Conservation (phyloP, 2,888 invertebrate genomes). For the Oscheius sp. region DNA sequence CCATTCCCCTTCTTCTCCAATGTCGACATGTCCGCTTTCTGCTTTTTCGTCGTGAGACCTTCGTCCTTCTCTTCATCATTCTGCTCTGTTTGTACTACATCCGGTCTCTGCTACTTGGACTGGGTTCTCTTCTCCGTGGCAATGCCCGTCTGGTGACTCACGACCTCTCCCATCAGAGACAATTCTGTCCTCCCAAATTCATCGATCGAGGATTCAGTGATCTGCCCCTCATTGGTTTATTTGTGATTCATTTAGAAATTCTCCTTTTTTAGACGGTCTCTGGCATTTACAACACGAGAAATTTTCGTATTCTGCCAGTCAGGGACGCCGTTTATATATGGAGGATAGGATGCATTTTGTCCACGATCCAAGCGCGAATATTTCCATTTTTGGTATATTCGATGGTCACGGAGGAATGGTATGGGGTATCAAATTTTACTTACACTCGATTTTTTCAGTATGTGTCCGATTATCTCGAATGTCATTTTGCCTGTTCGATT, state of each 20-base stretch:
- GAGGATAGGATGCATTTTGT: conserved; percentile 64
- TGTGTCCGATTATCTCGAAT: conserved; percentile 59
- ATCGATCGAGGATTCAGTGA: conserved; percentile 53
- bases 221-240: conserved; percentile 41
- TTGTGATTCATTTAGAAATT: background rate
- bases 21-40: conserved; percentile 18
- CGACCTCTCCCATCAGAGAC: conserved; percentile 25
- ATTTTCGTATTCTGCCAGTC: conserved; percentile 56
- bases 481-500: conserved; percentile 49
- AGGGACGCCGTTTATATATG: conserved; percentile 52
- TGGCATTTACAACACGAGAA: conserved; percentile 53
- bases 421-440: too few relatives aligned
- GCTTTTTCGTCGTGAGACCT: conserved; percentile 17
- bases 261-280: background rate
- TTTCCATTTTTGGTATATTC: conserved; percentile 63
- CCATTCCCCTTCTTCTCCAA: conserved; percentile 7
- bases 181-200: conserved; percentile 49
- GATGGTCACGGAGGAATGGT: conserved; percentile 69
- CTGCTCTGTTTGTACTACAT: conserved; percentile 20
- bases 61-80: background rate
- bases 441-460: conserved; percentile 54
- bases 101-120: conserved; percentile 4
- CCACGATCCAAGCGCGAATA: conserved; percentile 55
- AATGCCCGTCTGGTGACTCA: background rate
- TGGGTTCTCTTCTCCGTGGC: conserved; percentile 1